These are phyloP conservation scores for Pelusios castaneus DNA, from an alignment of 2,113 vertebrate genomes.

Conservation along the genomic window DNA sequence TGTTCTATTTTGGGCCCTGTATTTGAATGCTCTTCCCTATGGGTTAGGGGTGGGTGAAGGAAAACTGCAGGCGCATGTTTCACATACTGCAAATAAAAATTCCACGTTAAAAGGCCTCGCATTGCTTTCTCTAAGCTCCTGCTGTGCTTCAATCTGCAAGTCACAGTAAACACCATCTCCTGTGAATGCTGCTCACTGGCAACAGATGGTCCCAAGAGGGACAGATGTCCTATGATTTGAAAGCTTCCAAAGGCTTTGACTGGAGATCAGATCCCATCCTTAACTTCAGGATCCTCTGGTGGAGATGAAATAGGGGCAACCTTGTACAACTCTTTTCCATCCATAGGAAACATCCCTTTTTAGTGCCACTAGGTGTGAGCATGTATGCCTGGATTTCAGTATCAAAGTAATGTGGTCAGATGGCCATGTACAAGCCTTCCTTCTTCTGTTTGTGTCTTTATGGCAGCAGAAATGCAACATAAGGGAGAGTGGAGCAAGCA, in stretches of 20 bases:
- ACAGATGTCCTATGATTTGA: slow-evolving; percentile 34
- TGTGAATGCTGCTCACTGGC: slow-evolving; percentile 16
- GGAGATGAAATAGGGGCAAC: neutral
- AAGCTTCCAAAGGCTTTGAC: slow-evolving; percentile 42
- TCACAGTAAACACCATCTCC: slow-evolving; percentile 50
- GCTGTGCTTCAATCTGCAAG: slow-evolving; percentile 58
- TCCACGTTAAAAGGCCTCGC: slow-evolving; percentile 51
- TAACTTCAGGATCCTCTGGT: slow-evolving; percentile 15
- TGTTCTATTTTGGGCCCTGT: slow-evolving; percentile 43
- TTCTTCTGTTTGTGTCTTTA: neutral
- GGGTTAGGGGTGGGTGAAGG: slow-evolving; percentile 30
- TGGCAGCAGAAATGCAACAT: neutral
- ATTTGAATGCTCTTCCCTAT: slow-evolving; percentile 54
- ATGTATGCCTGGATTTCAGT: fast-evolving
- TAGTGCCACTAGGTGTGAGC: neutral
- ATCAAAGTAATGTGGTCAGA: neutral
- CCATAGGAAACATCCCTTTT: neutral
- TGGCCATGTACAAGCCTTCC: neutral
- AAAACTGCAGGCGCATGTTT: slow-evolving; percentile 42
- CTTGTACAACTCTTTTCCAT: neutral
- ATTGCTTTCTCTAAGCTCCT: slow-evolving; percentile 51
- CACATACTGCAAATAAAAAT: slow-evolving; percentile 54
- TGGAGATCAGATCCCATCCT: slow-evolving; percentile 18
- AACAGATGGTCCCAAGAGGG: slow-evolving; percentile 55
- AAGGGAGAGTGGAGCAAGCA: neutral